Percentiles rank a stretch among this genome's conserved stretches.
phyloP scores from a whole-genome alignment of 2,797 vertebrate species.

The Paratrypauchen microcephalus region DNA sequence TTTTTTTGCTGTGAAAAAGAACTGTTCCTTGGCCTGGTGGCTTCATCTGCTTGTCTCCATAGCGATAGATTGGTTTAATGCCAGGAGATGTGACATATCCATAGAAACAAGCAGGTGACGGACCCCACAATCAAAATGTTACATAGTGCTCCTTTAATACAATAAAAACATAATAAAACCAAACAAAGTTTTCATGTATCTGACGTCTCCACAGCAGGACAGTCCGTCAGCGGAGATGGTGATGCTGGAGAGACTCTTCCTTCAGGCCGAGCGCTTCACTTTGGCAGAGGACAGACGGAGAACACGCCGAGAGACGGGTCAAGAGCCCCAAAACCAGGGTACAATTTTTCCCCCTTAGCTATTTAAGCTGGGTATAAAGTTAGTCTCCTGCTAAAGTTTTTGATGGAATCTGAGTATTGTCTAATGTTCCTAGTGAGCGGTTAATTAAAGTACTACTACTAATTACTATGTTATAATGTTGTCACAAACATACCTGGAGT shows the following conservation, averaged over 20 bases:
- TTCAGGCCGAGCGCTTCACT: conserved; percentile 78
- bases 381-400: too few species aligned
- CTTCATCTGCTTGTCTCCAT: too few species aligned
- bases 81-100: not conserved
- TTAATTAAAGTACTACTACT: too few species aligned
- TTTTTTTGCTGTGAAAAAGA: not conserved
- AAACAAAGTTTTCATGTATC: too few species aligned
- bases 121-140: not conserved
- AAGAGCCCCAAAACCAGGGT: not conserved
- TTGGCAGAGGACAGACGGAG: conserved; percentile 75
- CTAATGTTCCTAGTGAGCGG: too few species aligned
- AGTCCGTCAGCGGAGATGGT: conserved; percentile 84
- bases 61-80: too few species aligned
- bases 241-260: conserved; percentile 84
- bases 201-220: conserved; percentile 70
- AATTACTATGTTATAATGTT: too few species aligned
- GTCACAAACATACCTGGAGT: too few species aligned
- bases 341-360: not conserved
- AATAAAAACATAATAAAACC: too few species aligned
- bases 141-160: not conserved
- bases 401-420: too few species aligned
- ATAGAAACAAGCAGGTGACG: not conserved
- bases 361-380: not conserved
- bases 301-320: conserved; percentile 79
- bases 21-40: too few species aligned